Evolutionary conservation across 2,888 invertebrate genomes (phyloP).

Genomic region (Busseola fusca): DNA sequence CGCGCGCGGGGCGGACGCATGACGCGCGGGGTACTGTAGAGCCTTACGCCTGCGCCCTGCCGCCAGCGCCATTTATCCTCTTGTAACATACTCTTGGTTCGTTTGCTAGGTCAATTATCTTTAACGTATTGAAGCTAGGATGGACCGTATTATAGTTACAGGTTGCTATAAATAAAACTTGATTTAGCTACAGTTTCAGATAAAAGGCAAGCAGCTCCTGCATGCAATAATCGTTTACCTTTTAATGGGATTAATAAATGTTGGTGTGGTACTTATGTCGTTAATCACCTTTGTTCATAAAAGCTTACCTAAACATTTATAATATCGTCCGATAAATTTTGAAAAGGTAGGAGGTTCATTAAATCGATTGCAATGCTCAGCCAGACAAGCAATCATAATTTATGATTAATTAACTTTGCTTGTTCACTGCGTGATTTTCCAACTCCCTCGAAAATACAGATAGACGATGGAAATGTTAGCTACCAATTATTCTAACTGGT

Average conservation of each 20-base stretch:
- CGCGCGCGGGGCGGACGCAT: conserved; percentile 73
- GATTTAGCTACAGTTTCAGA: conserved; percentile 11
- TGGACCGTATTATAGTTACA: conserved; percentile 59
- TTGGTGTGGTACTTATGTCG: neutral
- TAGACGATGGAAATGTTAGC: conserved; percentile 40
- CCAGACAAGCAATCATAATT: conserved; percentile 71
- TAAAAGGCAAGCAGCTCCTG: conserved; percentile 2
- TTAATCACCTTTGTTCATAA: conserved; percentile 54
- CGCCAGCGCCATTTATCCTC: conserved; percentile 77
- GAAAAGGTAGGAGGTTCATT: conserved; percentile 69
- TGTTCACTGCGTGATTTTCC: conserved; percentile 64
- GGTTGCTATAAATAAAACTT: conserved; percentile 27
- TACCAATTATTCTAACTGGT: conserved; percentile 48
- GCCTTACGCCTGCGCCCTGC: conserved; percentile 79
- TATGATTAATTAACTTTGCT: conserved; percentile 73
- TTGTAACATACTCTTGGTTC: conserved; percentile 80
- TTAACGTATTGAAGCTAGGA: conserved; percentile 73
- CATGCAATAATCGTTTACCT: neutral
- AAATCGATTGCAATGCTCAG: conserved; percentile 73
- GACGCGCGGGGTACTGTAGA: conserved; percentile 75
- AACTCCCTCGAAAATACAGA: conserved; percentile 48
- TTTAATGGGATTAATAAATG: conserved; percentile 6
- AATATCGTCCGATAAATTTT: conserved; percentile 66
- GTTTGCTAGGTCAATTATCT: conserved; percentile 84
- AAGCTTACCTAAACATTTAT: conserved; percentile 62